Conservation (phyloP, 2,888 invertebrate genomes). For the Zaprionus bogoriensis region DNA sequence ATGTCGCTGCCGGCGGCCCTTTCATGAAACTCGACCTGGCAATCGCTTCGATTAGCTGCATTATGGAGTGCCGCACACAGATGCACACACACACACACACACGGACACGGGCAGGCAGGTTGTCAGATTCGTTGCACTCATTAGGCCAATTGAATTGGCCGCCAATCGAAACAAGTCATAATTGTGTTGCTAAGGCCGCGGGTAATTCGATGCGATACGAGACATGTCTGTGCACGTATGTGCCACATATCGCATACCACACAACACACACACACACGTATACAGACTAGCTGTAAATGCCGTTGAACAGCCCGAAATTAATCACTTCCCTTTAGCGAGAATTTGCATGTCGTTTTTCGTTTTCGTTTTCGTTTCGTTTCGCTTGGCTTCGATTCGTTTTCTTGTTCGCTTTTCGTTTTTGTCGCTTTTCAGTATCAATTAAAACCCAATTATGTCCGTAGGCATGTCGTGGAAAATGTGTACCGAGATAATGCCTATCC, state of each 20-base stretch:
- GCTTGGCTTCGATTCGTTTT: slow-evolving; percentile 1
- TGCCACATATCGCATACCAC: neutral
- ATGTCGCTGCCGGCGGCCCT: slow-evolving; percentile 42
- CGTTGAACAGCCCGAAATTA: slow-evolving; percentile 49
- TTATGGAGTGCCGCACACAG: slow-evolving; percentile 27
- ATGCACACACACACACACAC: slow-evolving; percentile 12
- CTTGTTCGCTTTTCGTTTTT: slow-evolving; percentile 22
- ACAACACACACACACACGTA: neutral
- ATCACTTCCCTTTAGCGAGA: slow-evolving; percentile 69
- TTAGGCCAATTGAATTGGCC: slow-evolving; percentile 70
- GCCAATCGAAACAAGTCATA: slow-evolving; percentile 54
- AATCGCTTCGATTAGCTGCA: slow-evolving; percentile 64
- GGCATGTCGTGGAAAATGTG: slow-evolving; percentile 63
- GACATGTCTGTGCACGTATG: slow-evolving; percentile 14
- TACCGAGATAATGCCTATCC: slow-evolving; percentile 58
- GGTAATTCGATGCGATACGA: slow-evolving; percentile 62
- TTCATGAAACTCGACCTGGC: slow-evolving; percentile 50
- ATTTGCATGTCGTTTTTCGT: slow-evolving; percentile 67
- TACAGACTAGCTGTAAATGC: slow-evolving; percentile 7
- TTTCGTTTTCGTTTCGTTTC: too few relatives aligned
- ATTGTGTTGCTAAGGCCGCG: slow-evolving; percentile 73
- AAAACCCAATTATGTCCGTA: slow-evolving; percentile 61
- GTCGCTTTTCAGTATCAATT: slow-evolving; percentile 61
- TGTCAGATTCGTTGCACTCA: slow-evolving; percentile 78
- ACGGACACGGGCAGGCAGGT: slow-evolving; percentile 18